A percentile compares a stretch with the other conserved stretches of the same genome.
These are phyloP conservation scores for Passer montanus DNA, from an alignment of 2,113 vertebrate genomes.

Conservation along the genomic window DNA sequence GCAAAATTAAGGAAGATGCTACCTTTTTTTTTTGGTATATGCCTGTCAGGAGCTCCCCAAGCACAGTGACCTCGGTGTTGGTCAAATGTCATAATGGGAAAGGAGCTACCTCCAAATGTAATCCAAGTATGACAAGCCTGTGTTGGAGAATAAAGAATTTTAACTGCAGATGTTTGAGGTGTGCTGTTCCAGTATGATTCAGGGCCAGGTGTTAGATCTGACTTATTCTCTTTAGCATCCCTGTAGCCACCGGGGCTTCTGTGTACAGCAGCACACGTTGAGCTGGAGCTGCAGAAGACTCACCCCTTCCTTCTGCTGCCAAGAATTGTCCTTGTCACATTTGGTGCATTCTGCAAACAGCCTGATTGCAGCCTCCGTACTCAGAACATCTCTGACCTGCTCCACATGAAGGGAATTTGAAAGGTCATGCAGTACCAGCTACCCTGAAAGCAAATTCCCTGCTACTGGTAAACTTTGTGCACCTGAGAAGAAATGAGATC, in stretches of 20 bases:
- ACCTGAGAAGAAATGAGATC: background rate
- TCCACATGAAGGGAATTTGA: accelerated
- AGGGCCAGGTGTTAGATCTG: background rate
- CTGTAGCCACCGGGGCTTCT: background rate
- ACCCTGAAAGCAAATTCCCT: background rate
- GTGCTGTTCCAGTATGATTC: background rate
- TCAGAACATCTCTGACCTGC: background rate
- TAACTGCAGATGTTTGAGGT: background rate
- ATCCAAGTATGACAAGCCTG: background rate
- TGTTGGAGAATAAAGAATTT: background rate
- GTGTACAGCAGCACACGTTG: accelerated
- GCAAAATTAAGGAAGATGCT: background rate
- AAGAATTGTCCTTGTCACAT: background rate
- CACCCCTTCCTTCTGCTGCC: background rate
- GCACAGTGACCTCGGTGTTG: background rate
- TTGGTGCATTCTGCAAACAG: background rate
- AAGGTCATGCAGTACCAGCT: accelerated
- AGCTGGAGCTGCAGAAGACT: background rate
- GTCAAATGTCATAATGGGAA: background rate
- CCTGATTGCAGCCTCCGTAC: accelerated
- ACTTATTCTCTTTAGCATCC: background rate
- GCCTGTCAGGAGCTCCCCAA: background rate
- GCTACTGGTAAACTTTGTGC: background rate
- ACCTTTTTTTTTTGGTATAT: background rate
- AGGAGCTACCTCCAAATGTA: background rate